Base-by-base conservation (phyloP, 2,888 invertebrate genomes). In the Sinelater perroti region DNA sequence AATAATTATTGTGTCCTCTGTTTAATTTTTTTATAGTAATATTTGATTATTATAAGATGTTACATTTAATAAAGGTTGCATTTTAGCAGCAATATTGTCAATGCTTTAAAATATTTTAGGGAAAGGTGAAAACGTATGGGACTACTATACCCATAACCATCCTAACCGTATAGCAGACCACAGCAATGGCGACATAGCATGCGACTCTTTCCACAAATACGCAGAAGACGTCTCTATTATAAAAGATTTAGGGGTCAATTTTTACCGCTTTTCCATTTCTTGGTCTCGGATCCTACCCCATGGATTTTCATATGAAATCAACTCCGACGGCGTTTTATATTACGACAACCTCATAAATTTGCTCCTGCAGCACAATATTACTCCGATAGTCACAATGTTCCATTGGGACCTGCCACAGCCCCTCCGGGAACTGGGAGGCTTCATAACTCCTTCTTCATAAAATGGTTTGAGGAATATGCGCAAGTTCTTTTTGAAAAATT, bases 221-320 rank as follows among this genome's bases (percentile, higher is more conserved):
- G 81, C 82, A 67, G 84, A 85, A 33, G 88, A 88, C 70, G 84
- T 84, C 0, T 80, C 85, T 74, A 82, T 87, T 81, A 75, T 87
- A 1, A 80, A 79, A 40, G 82, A 86, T 61, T 74, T 88, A 2
- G 85, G 86, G 7, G 87, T 87, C 0, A 78, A 86, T 63, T 83
- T 86, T 59, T 90, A 89, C 74, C 81, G 89, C 31, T 90, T 90
- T 74, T 89, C 89, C 0, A 81, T 90, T 65, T 85, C 90, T 0
- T 93, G 93, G 93, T 77, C 88, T 0, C 79, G 93, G 42, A 81
- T 93, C 36, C 77, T 93, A 62, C 90, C 92, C 0, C 83, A 81
- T 7, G 92, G 90, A 6, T 80, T 84, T 50, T 81, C 83, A 6
- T 85, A 87, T 67, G 72, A 83, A 13, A 79, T 91, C 13, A 94